Evolutionary conservation across 37 sponge, comb jelly and placozoan species (phyloP).

Genomic region (Cliona cf. orientalis): DNA sequence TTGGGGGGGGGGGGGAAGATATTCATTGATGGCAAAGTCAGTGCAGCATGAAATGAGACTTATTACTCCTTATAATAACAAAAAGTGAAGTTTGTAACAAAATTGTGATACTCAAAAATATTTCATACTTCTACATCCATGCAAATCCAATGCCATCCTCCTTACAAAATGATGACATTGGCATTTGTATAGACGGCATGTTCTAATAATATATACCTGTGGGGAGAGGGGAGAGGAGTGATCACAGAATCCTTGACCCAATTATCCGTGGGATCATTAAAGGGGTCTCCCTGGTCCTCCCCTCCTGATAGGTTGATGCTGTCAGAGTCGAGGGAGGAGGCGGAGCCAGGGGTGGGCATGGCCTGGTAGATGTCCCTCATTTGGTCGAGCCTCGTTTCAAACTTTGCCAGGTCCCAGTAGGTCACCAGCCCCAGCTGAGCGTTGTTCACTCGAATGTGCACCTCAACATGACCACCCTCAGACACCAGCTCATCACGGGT

Average conservation of each 20-base stretch:
- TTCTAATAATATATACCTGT: slow-evolving; percentile 25
- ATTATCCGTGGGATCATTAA: slow-evolving; percentile 46
- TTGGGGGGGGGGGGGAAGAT: neutral
- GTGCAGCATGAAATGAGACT: too few species aligned
- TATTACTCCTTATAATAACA: too few species aligned
- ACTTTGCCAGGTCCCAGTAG: slow-evolving; percentile 76
- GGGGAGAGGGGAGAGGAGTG: slow-evolving; percentile 40
- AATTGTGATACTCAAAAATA: too few species aligned
- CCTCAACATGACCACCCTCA: neutral
- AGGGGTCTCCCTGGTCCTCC: slow-evolving; percentile 42
- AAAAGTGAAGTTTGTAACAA: too few species aligned
- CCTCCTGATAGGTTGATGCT: neutral
- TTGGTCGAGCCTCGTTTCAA: slow-evolving; percentile 78
- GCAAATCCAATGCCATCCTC: too few species aligned
- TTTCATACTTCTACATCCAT: too few species aligned
- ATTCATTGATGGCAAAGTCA: too few species aligned
- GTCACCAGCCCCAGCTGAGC: slow-evolving; percentile 57
- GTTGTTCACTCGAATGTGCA: slow-evolving; percentile 60
- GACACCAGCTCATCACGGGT: neutral
- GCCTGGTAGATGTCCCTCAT: slow-evolving; percentile 86
- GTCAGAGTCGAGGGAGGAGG: neutral
- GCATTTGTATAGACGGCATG: neutral
- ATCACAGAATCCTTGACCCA: slow-evolving; percentile 29
- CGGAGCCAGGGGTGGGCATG: neutral
- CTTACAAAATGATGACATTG: too few species aligned